Conservation (phyloP, 2,888 invertebrate species). For the Cerceris rybyensis region DNA sequence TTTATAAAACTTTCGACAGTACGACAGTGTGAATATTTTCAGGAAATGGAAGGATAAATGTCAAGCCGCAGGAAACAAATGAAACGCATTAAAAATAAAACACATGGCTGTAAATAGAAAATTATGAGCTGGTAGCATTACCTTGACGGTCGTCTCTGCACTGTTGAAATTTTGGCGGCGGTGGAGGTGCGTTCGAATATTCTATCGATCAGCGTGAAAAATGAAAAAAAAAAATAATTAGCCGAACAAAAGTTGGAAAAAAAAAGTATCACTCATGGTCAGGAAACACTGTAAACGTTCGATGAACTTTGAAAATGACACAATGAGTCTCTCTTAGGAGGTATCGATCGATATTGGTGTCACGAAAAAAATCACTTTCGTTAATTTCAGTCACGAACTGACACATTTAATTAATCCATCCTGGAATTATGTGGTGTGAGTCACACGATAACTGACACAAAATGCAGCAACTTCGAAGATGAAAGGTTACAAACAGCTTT, state of each 20-base stretch:
- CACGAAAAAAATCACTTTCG: slow-evolving; percentile 8
- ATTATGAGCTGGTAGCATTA: slow-evolving; percentile 69
- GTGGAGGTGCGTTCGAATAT: slow-evolving; percentile 80
- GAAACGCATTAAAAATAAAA: not conserved
- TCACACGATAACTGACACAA: not conserved
- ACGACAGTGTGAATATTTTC: too few species aligned
- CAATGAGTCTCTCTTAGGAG: slow-evolving; percentile 34
- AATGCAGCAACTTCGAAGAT: too few species aligned
- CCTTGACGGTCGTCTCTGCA: slow-evolving; percentile 80
- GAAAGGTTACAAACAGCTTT: too few species aligned
- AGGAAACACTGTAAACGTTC: slow-evolving; percentile 26
- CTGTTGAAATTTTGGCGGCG: slow-evolving; percentile 81
- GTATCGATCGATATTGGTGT: slow-evolving; percentile 74
- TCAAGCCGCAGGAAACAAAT: not conserved
- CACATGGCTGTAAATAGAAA: slow-evolving; percentile 12
- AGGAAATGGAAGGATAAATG: not conserved
- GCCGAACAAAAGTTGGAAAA: slow-evolving; percentile 56
- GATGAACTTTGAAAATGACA: slow-evolving; percentile 40
- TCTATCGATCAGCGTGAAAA: slow-evolving; percentile 77
- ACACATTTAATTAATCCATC: not conserved
- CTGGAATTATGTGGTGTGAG: not conserved
- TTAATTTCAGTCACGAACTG: not conserved
- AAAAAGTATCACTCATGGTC: slow-evolving; percentile 26
- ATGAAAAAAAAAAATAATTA: slow-evolving; percentile 74
- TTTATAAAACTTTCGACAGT: too few species aligned